Base-by-base conservation (phyloP, 2,888 invertebrate species). In the Agriotes lineatus region DNA sequence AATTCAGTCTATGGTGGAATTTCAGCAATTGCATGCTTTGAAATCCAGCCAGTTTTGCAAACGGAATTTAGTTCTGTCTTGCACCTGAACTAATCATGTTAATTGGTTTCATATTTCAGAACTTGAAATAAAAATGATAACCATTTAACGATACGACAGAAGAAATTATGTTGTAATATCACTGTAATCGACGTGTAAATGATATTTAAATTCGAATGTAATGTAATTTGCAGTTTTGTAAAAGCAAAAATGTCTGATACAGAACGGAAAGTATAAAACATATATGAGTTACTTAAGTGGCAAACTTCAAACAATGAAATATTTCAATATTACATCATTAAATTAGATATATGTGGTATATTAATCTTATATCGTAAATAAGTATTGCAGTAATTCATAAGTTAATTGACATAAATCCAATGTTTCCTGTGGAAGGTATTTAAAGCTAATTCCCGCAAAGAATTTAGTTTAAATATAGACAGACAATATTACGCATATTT, bases 371-470 rank as follows among this genome's bases (percentile, higher is more conserved):
- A 50, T 50, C n/a, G 30, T 6, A 50, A 33, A 33, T 18, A 5
- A 12, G n/a, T 19, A 5, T 16, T 12, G 9, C 18, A 16, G 35
- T 33, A 52, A 52, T 35, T 52, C 52, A 52, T 52, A 19, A 5
- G n/a, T 14, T 52, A 52, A 52, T 52, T 52, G 52, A 52, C 52
- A 33, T 52, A 52, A 52, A 52, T 14, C 52, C 52, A 52, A 19
- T 35, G 33, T 52, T 52, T 52, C 52, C 52, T 18, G 33, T 52
- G 12, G 0, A 16, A 33, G 33, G 33, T 52, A 33, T 33, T 52
- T 50, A 6, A 14, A 52, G 33, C 9, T 19, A 33, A 9, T 35
- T 33, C 16, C 33, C 7, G n/a, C n/a, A 10, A 25, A 3, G 1
- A 48, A 20, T 16, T 45, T 20, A 45, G 10, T 20, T 45, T 3